These are phyloP conservation scores for Bursaphelenchus okinawaensis DNA, from an alignment of 2,888 invertebrate genomes.

Conservation along the genomic window DNA sequence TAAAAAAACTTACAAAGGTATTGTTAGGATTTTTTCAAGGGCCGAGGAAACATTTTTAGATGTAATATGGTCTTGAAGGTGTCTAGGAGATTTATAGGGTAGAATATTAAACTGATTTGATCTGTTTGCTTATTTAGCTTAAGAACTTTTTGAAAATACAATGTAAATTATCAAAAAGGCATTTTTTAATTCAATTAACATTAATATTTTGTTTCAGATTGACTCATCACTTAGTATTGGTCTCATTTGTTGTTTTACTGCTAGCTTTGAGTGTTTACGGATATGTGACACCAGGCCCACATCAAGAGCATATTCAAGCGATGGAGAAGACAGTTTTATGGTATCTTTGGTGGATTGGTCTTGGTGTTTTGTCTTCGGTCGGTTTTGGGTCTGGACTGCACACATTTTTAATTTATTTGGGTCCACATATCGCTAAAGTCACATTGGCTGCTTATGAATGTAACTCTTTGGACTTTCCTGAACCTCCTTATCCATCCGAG, in stretches of 20 bases:
- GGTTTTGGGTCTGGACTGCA: constrained; percentile 95
- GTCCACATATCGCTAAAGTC: constrained; percentile 97
- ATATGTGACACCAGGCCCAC: constrained; percentile 58
- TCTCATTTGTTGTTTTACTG: constrained; percentile 29
- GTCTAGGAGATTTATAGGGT: too few species aligned
- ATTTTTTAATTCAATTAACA: neutral
- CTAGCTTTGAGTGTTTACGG: constrained; percentile 41
- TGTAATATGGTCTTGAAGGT: neutral
- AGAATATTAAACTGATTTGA: too few species aligned
- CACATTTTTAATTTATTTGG: constrained; percentile 93
- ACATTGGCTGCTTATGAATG: constrained; percentile 98
- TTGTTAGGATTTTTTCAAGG: neutral
- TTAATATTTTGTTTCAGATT: neutral
- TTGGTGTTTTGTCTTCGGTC: constrained; percentile 92
- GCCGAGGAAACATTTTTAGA: neutral
- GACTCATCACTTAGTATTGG: neutral
- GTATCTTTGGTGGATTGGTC: constrained; percentile 82
- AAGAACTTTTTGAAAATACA: too few species aligned
- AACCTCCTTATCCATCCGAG: constrained; percentile 96
- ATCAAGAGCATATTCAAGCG: constrained; percentile 57
- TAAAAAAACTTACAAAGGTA: constrained; percentile 2
- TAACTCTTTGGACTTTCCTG: constrained; percentile 84
- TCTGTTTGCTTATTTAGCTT: too few species aligned
- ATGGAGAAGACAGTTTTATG: constrained; percentile 63
- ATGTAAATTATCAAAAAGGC: too few species aligned